Evolutionary conservation across 1,140 invertebrate species (phyloP), one percentile per base, ranked within the genome.

Genomic region (Tribolium castaneum): DNA sequence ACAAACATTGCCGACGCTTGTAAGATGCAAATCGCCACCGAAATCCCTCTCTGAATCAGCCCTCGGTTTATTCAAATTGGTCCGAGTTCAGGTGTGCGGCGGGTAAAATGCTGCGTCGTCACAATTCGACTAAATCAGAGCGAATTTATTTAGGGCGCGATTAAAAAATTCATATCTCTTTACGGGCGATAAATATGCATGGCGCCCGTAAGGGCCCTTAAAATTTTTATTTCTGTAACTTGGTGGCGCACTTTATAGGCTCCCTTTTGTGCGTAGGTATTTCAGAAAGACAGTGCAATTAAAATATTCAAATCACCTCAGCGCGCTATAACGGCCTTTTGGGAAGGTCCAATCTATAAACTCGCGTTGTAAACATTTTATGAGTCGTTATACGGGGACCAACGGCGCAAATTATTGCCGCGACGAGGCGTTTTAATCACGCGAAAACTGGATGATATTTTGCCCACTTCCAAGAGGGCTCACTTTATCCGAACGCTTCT

Each of bases 21-120:
- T 66, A 66, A 76, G 75, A 76, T 76, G 75, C 66, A 76, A 76
- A 76, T 76, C 75, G 52, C 35, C 16, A 70, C 59, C 59, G 75
- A 76, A 76, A 76, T 76, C 75, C 75, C 75, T 76, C 70, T 76
- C 75, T 70, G 25, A 30, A 30, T 30, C 59, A 35, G 56, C 39
- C 56, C 25, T 50, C 49, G 75, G 16, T 66, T 75, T 76, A 76
- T 76, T 76, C 75, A 76, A 76, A 76, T 76, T 54, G 35, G 22
- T 35, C 25, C 56, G 45, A 66, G 59, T 66, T 66, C 59, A 66
- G 59, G 59, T 66, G 59, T 66, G 59, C 59, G 30, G 9, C 4
- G 34, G 39, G 5, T n/a, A 45, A 45, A 45, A 66, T 66, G 25
- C 12, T 30, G 30, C 30, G 59, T 66, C 22, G 6, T 14, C 30